These are phyloP conservation scores for Batillaria attramentaria DNA, from an alignment of 1,140 invertebrate genomes.

Conservation along the genomic window DNA sequence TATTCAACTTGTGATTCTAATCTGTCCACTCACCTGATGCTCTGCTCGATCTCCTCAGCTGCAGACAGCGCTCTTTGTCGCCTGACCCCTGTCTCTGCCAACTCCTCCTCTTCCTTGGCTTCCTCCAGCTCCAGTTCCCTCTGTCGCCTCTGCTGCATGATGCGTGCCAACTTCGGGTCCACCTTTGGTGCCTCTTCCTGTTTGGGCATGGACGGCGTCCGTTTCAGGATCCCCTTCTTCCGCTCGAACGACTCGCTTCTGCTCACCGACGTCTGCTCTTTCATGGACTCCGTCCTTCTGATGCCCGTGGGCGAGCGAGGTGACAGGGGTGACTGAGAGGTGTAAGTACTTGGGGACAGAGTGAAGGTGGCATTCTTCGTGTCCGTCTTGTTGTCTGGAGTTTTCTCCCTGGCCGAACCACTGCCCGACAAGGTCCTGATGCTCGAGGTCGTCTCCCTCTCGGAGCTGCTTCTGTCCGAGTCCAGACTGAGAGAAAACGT, in stretches of 20 bases:
- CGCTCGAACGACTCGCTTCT: slow-evolving; percentile 33
- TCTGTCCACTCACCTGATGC: slow-evolving; percentile 38
- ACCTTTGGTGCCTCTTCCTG: slow-evolving; percentile 20
- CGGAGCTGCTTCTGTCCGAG: background rate
- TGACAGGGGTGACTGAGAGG: too few relatives aligned
- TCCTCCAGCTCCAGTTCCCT: slow-evolving; percentile 30
- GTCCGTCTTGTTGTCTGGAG: too few relatives aligned
- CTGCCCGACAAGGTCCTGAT: background rate
- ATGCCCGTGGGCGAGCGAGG: too few relatives aligned
- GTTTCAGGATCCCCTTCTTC: slow-evolving; percentile 47
- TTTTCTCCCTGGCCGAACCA: too few relatives aligned
- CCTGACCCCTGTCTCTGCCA: background rate
- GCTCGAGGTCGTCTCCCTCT: background rate
- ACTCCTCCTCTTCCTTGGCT: slow-evolving; percentile 21
- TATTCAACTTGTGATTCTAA: too few relatives aligned
- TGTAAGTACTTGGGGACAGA: too few relatives aligned
- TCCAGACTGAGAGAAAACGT: too few relatives aligned
- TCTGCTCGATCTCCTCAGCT: slow-evolving; percentile 46
- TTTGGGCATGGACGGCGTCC: slow-evolving; percentile 42
- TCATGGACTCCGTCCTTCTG: slow-evolving; percentile 20
- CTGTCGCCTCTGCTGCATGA: slow-evolving; percentile 39
- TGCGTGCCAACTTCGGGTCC: slow-evolving; percentile 46
- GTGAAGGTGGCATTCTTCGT: too few relatives aligned
- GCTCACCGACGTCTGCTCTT: background rate
- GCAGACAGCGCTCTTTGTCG: slow-evolving; percentile 27